Conservation (phyloP, 2,888 invertebrate species). For the Physocephala rufipes region DNA sequence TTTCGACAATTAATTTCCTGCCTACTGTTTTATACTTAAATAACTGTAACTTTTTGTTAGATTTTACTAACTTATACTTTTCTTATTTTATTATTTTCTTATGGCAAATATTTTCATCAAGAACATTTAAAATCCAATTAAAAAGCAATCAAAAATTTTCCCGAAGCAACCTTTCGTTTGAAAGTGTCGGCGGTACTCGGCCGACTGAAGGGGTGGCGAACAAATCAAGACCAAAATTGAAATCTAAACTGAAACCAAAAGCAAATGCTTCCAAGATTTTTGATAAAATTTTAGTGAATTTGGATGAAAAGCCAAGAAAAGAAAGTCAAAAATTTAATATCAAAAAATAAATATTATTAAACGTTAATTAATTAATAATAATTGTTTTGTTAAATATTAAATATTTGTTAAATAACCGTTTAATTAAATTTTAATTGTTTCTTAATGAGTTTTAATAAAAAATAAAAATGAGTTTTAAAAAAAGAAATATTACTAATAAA, state of each 20-base stretch:
- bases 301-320: not conserved
- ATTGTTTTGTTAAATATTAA: not conserved
- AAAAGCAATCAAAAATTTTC: constrained; percentile 45
- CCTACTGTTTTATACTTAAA: too few species aligned
- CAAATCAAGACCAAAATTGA: not conserved
- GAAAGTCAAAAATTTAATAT: not conserved
- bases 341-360: not conserved
- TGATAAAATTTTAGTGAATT: not conserved
- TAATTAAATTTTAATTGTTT: not conserved
- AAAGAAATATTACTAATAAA: too few species aligned
- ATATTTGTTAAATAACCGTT: too few species aligned
- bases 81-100: constrained; percentile 28
- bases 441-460: too few species aligned
- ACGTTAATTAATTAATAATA: not conserved
- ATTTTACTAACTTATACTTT: not conserved
- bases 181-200: constrained; percentile 41
- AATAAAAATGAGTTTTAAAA: too few species aligned
- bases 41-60: too few species aligned
- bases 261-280: not conserved
- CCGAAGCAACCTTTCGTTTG: constrained; percentile 50
- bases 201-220: not conserved
- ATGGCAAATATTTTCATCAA: constrained; percentile 43
- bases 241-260: not conserved
- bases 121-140: constrained; percentile 44
- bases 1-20: too few species aligned